A percentile compares a stretch with the other conserved stretches of the same genome.
Evolutionary conservation across 2,797 vertebrate genomes (phyloP).

Genomic region (Pseudochirops cupreus): DNA sequence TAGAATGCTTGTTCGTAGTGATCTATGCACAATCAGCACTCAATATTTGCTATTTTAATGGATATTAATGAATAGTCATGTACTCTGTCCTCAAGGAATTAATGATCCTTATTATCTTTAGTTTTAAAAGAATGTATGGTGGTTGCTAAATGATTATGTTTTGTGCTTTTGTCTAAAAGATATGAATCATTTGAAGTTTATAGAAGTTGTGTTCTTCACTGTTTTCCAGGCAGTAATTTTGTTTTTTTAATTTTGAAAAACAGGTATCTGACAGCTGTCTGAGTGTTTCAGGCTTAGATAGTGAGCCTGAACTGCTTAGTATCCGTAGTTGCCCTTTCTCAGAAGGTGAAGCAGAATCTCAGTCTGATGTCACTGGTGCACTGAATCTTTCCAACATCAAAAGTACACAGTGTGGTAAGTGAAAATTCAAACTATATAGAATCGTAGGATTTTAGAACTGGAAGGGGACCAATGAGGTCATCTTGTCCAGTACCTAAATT

Average conservation of each 20-base stretch:
- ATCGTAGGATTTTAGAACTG: background rate
- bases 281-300: conserved; percentile 77
- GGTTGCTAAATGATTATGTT: background rate
- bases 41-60: background rate
- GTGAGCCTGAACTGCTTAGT: conserved; percentile 79
- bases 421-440: background rate
- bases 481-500: background rate
- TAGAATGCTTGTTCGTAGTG: background rate
- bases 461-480: background rate
- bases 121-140: background rate
- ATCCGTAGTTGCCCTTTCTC: conserved; percentile 60
- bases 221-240: background rate
- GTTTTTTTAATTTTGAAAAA: conserved; percentile 47
- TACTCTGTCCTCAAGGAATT: background rate
- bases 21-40: background rate
- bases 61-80: background rate
- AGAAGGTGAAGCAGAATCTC: conserved; percentile 81
- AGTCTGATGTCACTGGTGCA: conserved; percentile 68
- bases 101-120: background rate
- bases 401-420: conserved; percentile 81
- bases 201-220: background rate
- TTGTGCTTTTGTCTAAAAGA: background rate
- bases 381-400: conserved; percentile 70
- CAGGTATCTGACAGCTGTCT: conserved; percentile 75
- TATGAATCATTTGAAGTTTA: background rate